Conservation (phyloP, 2,888 invertebrate genomes). For the Lymantria dispar region DNA sequence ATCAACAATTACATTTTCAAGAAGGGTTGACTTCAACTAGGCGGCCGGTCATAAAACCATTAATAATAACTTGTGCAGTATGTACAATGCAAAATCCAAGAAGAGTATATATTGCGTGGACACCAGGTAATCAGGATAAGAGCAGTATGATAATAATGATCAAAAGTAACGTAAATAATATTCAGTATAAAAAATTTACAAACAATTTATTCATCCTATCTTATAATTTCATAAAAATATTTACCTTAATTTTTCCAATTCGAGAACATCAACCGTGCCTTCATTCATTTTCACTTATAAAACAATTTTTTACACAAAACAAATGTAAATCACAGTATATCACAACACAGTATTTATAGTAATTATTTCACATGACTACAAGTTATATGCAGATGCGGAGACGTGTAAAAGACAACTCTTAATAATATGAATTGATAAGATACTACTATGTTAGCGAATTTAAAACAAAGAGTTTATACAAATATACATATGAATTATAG, state of each 20-base stretch:
- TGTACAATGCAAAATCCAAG: no score
- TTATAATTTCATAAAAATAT: not conserved
- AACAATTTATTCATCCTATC: not conserved
- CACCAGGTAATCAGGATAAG: no score
- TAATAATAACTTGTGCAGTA: no score
- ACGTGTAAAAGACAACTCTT: conserved; percentile 54
- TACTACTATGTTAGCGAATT: conserved; percentile 61
- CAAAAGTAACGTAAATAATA: no score
- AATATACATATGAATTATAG: conserved; percentile 47
- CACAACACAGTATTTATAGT: conserved; percentile 30
- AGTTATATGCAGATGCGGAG: conserved; percentile 33
- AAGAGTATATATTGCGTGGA: no score
- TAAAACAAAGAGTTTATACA: conserved; percentile 54
- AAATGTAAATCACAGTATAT: conserved; percentile 12
- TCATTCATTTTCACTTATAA: conserved; percentile 51
- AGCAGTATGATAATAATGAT: not conserved
- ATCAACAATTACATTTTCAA: no score
- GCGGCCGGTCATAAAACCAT: no score
- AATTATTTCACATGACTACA: conserved; percentile 49
- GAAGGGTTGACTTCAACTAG: no score
- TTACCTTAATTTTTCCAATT: conserved; percentile 68
- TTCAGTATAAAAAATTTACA: no score
- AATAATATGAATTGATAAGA: conserved; percentile 70
- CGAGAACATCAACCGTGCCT: conserved; percentile 58
- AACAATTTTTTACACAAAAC: not conserved